These are phyloP conservation scores for Bujurquina vittata DNA, from an alignment of 2,113 vertebrate genomes.

Conservation along the genomic window DNA sequence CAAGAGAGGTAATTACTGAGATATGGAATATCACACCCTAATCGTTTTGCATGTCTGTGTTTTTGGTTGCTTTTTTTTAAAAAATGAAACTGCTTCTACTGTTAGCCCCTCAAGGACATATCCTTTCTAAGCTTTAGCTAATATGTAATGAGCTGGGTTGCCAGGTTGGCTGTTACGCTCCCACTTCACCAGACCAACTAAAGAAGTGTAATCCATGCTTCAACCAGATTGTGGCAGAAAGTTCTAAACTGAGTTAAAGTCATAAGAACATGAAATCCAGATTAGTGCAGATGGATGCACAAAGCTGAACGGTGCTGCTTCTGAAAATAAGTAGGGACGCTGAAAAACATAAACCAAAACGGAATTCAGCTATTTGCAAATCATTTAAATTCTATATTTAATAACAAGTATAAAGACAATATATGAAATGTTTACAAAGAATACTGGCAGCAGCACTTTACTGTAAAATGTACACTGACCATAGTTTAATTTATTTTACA, in stretches of 20 bases:
- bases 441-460: too few relatives aligned
- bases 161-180: slow-evolving; percentile 33
- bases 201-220: slow-evolving; percentile 24
- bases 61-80: too few relatives aligned
- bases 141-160: slow-evolving; percentile 26
- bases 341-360: neutral
- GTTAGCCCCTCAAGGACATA: slow-evolving; percentile 24
- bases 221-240: neutral
- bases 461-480: too few relatives aligned
- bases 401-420: neutral
- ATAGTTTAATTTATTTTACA: too few relatives aligned
- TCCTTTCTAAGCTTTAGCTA: slow-evolving; percentile 40
- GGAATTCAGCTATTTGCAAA: neutral
- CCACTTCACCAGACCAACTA: slow-evolving; percentile 5
- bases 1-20: slow-evolving; percentile 42
- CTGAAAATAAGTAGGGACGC: neutral
- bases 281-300: slow-evolving; percentile 13
- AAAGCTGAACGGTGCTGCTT: neutral
- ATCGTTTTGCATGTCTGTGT: slow-evolving; percentile 4
- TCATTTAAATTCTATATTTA: neutral
- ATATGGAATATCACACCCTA: slow-evolving; percentile 5
- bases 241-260: neutral
- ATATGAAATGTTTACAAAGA: neutral
- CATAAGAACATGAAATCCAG: slow-evolving; percentile 9
- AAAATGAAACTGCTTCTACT: neutral